Conservation (phyloP, 1,140 invertebrate species). For the Oryctes rhinoceros region DNA sequence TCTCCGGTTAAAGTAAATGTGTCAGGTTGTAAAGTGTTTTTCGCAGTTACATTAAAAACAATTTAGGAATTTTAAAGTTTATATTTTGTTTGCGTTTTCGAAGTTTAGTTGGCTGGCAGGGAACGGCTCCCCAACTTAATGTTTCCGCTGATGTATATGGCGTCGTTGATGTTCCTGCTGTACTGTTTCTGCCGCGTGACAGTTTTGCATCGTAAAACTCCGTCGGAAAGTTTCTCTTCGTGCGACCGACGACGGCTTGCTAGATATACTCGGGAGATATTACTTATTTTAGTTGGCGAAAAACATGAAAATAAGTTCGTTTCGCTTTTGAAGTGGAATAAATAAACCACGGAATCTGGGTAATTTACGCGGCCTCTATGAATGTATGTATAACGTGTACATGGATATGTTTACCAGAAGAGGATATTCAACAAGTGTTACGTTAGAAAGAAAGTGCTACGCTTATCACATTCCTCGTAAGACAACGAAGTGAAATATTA, state of each 20-base stretch:
- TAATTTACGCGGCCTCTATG: neutral
- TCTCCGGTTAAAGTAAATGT: neutral
- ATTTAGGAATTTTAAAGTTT: constrained; percentile 37
- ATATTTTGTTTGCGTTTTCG: constrained; percentile 14
- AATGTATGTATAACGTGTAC: too few species aligned
- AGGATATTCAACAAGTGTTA: too few species aligned
- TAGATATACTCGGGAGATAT: constrained; percentile 7
- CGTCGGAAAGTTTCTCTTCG: neutral
- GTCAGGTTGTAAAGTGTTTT: constrained; percentile 32
- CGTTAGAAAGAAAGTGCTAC: too few species aligned
- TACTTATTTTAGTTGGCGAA: neutral
- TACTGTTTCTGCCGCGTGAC: neutral
- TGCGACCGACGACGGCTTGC: neutral
- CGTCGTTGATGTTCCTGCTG: neutral
- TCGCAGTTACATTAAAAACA: constrained; percentile 37
- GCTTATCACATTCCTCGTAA: too few species aligned
- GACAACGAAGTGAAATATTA: too few species aligned
- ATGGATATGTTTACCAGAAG: too few species aligned
- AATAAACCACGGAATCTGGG: neutral
- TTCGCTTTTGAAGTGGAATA: neutral
- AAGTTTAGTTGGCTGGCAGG: neutral
- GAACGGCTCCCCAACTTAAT: neutral
- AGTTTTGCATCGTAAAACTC: neutral
- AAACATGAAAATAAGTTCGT: neutral
- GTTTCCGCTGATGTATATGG: neutral